Conservation (phyloP, 1,140 invertebrate species). For the Battus philenor region DNA sequence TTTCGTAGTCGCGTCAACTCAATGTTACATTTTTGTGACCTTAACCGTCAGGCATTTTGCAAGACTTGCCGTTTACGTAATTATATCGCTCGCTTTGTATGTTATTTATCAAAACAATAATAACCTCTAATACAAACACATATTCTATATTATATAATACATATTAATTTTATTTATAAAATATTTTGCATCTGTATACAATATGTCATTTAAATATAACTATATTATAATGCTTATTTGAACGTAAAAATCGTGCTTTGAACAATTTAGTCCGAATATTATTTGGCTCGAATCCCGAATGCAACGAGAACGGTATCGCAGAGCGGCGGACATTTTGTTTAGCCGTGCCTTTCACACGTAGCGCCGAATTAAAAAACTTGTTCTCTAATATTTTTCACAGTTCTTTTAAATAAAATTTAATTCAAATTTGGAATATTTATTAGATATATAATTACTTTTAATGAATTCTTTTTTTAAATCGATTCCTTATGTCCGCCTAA, state of each 20-base stretch:
- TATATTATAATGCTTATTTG: too few species aligned
- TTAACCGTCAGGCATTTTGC: conserved; percentile 62
- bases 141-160: too few species aligned
- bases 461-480: too few species aligned
- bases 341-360: conserved; percentile 9
- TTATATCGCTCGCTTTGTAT: conserved; percentile 21
- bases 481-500: too few species aligned
- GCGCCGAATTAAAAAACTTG: conserved; percentile 5
- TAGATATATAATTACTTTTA: too few species aligned
- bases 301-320: conserved; percentile 4
- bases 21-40: conserved; percentile 73
- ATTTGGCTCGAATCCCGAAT: conserved; percentile 9
- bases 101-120: conserved; percentile 17
- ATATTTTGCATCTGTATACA: too few species aligned
- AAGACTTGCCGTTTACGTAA: conserved; percentile 58
- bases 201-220: too few species aligned
- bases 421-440: too few species aligned
- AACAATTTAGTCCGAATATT: conserved; percentile 6
- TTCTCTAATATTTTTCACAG: background rate
- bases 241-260: too few species aligned
- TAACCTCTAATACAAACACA: background rate
- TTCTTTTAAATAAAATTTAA: too few species aligned
- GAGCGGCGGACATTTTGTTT: conserved; percentile 17
- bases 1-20: conserved; percentile 37
- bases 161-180: too few species aligned